Evolutionary conservation across 2,888 invertebrate species (phyloP), one percentile per base, ranked within the genome.

Genomic region (Zonitis immaculata): DNA sequence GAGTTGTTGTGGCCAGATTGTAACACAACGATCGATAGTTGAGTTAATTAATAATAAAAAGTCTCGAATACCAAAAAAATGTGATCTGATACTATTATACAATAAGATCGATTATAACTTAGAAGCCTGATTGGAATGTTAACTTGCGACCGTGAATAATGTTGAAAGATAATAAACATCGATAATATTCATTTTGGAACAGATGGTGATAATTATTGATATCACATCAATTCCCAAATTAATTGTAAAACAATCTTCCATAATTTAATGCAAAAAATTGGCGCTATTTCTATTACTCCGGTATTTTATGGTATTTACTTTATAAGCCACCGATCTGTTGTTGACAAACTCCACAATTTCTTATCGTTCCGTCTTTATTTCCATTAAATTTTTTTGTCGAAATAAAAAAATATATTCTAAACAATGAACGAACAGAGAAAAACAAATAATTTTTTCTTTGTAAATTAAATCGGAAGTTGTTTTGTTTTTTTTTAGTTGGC

Each of bases 31-130:
- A 47, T 52, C 47, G 20, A 47, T 52, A 47, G 8, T n/a, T 12
- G 28, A 42, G 42, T 47, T 47, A 51, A 51, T 51, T 46, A 25
- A 45, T n/a, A 39, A 46, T 45, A 26, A 39, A 46, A n/a, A n/a
- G n/a, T n/a, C n/a, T n/a, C n/a, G n/a, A n/a, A n/a, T n/a, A n/a
- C n/a, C n/a, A n/a, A n/a, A n/a, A n/a, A n/a, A n/a, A n/a, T n/a
- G n/a, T n/a, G 45, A 12, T 27, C 27, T 8, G 12, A 1, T 18
- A 39, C 9, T 9, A 18, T 44, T 44, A 12, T 22, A 26, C 8
- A 45, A 22, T 39, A 27, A 44, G 14, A 32, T 14, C 32, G 22
- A 4, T 22, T 22, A 5, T 22, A 22, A 5, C 5, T 22, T 22
- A 22, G 22, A 22, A 22, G 5, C 22, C 5, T 22, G 5, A 22